Evolutionary conservation across 2,113 vertebrate genomes (phyloP).

Genomic region (Mungos mungo): DNA sequence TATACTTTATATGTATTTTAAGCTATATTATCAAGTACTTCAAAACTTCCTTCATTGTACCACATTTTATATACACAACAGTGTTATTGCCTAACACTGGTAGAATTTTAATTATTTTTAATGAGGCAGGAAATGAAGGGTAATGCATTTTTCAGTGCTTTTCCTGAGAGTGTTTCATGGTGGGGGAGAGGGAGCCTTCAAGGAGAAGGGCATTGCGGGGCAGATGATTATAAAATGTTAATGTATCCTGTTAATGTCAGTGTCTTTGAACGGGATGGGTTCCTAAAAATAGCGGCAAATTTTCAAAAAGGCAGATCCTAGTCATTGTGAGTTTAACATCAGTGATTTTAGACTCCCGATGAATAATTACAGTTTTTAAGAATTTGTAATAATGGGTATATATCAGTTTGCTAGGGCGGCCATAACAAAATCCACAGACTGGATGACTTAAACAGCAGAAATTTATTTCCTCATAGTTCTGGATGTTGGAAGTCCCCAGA

Average conservation of each 20-base stretch:
- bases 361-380: not conserved
- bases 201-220: not conserved
- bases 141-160: not conserved
- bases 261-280: not conserved
- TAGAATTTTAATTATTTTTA: constrained; percentile 38
- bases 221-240: not conserved
- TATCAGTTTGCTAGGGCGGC: not conserved
- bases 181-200: not conserved
- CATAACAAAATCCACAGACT: not conserved
- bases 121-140: not conserved
- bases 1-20: not conserved
- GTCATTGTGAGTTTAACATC: not conserved
- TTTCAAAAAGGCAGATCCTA: not conserved
- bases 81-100: not conserved
- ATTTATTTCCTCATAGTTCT: not conserved
- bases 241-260: not conserved
- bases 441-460: not conserved
- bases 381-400: not conserved
- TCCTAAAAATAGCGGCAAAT: constrained; percentile 3
- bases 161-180: not conserved
- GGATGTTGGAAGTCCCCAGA: not conserved
- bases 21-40: not conserved
- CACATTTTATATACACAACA: not conserved
- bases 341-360: not conserved
- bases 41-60: not conserved